Percentiles rank a stretch among this genome's conserved stretches.
Conservation (phyloP, 2,888 invertebrate genomes). For the Dasypolia templi region DNA sequence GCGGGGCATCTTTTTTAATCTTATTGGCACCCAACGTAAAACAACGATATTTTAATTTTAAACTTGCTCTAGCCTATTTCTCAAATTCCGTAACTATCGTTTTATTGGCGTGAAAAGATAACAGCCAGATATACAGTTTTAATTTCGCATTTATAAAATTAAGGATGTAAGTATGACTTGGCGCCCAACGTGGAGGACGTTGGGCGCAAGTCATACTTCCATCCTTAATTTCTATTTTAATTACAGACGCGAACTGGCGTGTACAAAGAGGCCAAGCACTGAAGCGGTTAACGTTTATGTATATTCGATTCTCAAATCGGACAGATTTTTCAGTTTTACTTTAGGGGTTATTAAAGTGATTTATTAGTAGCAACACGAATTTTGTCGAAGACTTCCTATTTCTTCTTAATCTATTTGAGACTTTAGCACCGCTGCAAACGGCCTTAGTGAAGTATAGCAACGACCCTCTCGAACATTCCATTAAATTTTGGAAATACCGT, state of each 20-base stretch:
- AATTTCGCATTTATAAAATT: background rate
- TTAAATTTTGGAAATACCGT: slow-evolving; percentile 18
- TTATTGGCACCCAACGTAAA: slow-evolving; percentile 29
- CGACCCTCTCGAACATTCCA: background rate
- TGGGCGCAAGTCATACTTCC: too few relatives aligned
- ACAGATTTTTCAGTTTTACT: background rate
- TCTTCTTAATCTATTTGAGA: background rate
- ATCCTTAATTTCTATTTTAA: slow-evolving; percentile 19
- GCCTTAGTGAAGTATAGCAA: background rate
- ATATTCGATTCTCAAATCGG: background rate
- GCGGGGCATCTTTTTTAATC: background rate
- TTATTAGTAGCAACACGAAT: background rate
- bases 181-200: background rate
- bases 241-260: slow-evolving; percentile 8
- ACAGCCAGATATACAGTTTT: background rate
- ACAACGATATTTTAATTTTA: background rate
- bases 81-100: background rate
- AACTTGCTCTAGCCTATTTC: background rate
- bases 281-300: background rate
- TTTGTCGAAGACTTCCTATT: background rate
- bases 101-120: background rate
- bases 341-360: too few relatives aligned
- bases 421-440: background rate
- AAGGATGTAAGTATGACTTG: background rate
- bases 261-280: background rate